Evolutionary conservation across 2,888 invertebrate genomes (phyloP), one percentile per base, ranked within the genome.

Genomic region (Parasteatoda lunata): DNA sequence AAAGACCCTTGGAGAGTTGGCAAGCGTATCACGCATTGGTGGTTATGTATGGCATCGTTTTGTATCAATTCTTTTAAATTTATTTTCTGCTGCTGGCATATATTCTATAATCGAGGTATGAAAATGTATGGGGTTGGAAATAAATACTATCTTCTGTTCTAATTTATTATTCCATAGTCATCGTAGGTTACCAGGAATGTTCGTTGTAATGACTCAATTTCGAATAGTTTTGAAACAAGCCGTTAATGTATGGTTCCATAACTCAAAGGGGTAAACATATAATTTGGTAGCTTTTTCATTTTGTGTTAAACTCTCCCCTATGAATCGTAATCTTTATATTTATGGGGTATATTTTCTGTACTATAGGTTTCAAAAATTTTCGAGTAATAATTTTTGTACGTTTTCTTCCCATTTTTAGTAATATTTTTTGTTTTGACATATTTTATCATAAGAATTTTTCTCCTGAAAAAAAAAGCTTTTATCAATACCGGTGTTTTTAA

Each of bases 201-300:
- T 59, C 59, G 59, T 59, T n/a, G 9, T 59, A 59, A 59, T 59
- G 59, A n/a, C 59, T 59, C 59, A n/a, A 59, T 59, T 59, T n/a
- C n/a, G 59, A 59, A 59, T 59, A 59, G 59, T 59, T 59, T 13
- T 13, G n/a, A 13, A 59, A 59, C 59, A n/a, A 59, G 59, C 11
- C n/a, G 59, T n/a, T 8, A 30, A 30, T 30, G 30, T 30, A 59
- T 59, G n/a, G 9, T 59, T 59, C 59, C n/a, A 59, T 9, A 11
- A 8, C 59, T n/a, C 4, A 13, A 3, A 13, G 7, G 8, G n/a
- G 59, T 59, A 59, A 59, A 59, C 59, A 59, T n/a, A 59, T 59
- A 59, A 59, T 59, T 59, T 59, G 7, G 9, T n/a, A 4, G 59
- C 59, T 6, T n/a, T n/a, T 59, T 59, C 59, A 9, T 59, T 59